These are phyloP conservation scores for Epirrhoe alternata DNA, from an alignment of 2,888 invertebrate genomes.

Conservation along the genomic window DNA sequence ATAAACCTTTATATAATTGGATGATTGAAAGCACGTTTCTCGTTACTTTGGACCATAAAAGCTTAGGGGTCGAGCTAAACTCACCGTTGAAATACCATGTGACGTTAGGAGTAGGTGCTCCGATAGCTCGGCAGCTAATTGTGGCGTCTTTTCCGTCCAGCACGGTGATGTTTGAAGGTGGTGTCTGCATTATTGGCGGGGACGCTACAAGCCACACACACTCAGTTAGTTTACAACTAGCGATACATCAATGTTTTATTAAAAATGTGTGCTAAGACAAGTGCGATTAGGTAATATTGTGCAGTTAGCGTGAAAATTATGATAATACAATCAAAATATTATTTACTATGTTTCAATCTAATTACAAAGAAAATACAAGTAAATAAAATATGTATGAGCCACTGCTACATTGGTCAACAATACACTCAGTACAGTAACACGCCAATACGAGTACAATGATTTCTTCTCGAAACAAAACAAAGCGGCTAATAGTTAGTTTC, in stretches of 20 bases:
- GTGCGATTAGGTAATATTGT: background rate
- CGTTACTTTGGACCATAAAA: background rate
- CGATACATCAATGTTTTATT: conserved; percentile 24
- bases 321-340: background rate
- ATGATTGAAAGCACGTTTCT: conserved; percentile 9
- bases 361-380: background rate
- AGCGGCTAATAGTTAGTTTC: background rate
- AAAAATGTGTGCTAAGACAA: conserved; percentile 31
- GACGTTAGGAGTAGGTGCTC: conserved; percentile 95
- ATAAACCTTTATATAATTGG: conserved; percentile 8
- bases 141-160: conserved; percentile 97
- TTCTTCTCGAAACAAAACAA: background rate
- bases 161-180: conserved; percentile 94
- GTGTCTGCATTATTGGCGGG: conserved; percentile 93
- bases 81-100: conserved; percentile 97
- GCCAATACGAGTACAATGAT: background rate
- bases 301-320: background rate
- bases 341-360: background rate
- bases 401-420: background rate
- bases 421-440: background rate
- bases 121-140: conserved; percentile 93
- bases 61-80: conserved; percentile 44
- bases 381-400: background rate
- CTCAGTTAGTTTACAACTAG: conserved; percentile 63
- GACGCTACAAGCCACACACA: conserved; percentile 90